Evolutionary conservation across 1,140 invertebrate genomes (phyloP).

Genomic region (Drosophila mojavensis): DNA sequence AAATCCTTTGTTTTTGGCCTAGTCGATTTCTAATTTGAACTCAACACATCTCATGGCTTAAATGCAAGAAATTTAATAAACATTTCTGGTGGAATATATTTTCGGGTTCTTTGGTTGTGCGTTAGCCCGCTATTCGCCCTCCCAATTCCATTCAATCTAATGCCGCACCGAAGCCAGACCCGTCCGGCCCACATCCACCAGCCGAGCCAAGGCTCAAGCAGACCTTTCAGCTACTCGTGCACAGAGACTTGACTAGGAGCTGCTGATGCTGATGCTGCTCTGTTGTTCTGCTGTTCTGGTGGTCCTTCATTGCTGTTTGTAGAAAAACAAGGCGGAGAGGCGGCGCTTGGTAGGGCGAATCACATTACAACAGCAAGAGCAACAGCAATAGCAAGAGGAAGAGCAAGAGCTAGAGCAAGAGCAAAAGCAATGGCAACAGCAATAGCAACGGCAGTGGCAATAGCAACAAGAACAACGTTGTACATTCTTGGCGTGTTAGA

Average conservation of each 20-base stretch:
- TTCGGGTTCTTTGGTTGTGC: slow-evolving; percentile 50
- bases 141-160: slow-evolving; percentile 1
- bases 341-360: slow-evolving; percentile 31
- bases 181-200: slow-evolving; percentile 25
- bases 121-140: slow-evolving; percentile 14
- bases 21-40: slow-evolving; percentile 55
- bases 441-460: slow-evolving; percentile 43
- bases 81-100: slow-evolving; percentile 77
- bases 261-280: slow-evolving; percentile 14
- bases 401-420: slow-evolving; percentile 3
- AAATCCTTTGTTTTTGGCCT: slow-evolving; percentile 42
- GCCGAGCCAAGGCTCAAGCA: slow-evolving; percentile 35
- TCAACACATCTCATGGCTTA: slow-evolving; percentile 62
- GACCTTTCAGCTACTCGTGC: slow-evolving; percentile 34
- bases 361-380: slow-evolving; percentile 65
- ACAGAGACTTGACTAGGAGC: slow-evolving; percentile 55
- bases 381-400: slow-evolving; percentile 22
- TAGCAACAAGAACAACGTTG: slow-evolving; percentile 60
- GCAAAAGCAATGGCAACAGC: slow-evolving; percentile 29
- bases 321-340: slow-evolving; percentile 61
- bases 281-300: slow-evolving; percentile 30
- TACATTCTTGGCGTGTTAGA: slow-evolving; percentile 79
- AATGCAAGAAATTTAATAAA: slow-evolving; percentile 82
- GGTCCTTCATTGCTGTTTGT: slow-evolving; percentile 58
- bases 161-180: slow-evolving; percentile 10